These are phyloP conservation scores for Dolichallabes microphthalmus DNA, from an alignment of 2,113 vertebrate genomes.

Conservation along the genomic window DNA sequence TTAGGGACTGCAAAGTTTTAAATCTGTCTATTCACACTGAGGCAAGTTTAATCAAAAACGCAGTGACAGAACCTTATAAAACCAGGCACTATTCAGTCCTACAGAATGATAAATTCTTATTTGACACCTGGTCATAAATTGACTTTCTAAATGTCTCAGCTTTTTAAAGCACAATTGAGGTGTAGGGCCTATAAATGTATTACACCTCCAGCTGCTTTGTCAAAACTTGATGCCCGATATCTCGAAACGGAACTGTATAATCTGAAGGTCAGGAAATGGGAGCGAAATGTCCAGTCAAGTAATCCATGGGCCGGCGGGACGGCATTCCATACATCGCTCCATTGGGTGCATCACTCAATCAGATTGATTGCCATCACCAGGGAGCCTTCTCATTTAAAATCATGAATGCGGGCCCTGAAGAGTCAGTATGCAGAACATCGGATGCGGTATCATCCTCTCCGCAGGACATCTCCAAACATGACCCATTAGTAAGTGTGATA, in stretches of 20 bases:
- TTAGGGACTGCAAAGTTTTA: background rate
- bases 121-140: constrained; percentile 23
- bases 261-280: constrained; percentile 11
- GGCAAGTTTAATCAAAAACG: background rate
- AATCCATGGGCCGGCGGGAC: constrained; percentile 40
- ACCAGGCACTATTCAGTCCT: background rate
- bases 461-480: constrained; percentile 10
- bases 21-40: background rate
- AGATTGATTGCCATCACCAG: constrained; percentile 37
- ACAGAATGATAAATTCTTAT: constrained; percentile 13
- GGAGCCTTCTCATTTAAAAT: constrained; percentile 26
- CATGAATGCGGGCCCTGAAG: background rate
- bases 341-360: constrained; percentile 37
- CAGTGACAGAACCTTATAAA: background rate
- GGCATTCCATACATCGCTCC: constrained; percentile 31
- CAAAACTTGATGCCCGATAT: background rate
- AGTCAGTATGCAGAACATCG: constrained; percentile 16
- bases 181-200: constrained; percentile 4
- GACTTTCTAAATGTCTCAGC: constrained; percentile 16
- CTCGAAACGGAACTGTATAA: background rate
- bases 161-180: constrained; percentile 2
- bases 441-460: background rate
- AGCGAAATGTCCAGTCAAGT: constrained; percentile 29
- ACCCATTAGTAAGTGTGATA: constrained; percentile 35
- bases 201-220: background rate